phyloP scores from a whole-genome alignment of 64 coral and sea anemone species.

The Catalaphyllia jardinei region DNA sequence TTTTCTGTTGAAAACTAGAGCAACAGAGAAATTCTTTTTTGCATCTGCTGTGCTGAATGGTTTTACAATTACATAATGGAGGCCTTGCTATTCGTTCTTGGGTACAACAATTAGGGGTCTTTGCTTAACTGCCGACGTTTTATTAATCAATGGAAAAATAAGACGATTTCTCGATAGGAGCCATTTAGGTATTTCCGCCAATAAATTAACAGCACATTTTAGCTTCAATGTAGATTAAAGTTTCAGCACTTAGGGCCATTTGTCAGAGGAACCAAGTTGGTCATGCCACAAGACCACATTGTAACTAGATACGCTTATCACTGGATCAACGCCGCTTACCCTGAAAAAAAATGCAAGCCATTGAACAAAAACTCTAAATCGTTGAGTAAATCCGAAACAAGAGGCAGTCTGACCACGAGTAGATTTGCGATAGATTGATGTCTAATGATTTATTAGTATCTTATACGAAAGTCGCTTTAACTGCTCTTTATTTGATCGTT shows the following conservation, averaged over 20 bases:
- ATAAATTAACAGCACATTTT: slow-evolving; percentile 54
- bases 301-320: slow-evolving; percentile 34
- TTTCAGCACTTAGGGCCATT: slow-evolving; percentile 43
- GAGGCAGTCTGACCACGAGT: not conserved
- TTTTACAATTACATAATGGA: not conserved
- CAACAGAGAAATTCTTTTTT: not conserved
- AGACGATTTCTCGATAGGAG: slow-evolving; percentile 36
- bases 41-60: not conserved
- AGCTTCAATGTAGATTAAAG: slow-evolving; percentile 59
- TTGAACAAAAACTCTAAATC: slow-evolving; percentile 14
- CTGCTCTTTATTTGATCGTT: slow-evolving; percentile 28
- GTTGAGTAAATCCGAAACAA: slow-evolving; percentile 7
- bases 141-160: slow-evolving; percentile 45
- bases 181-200: slow-evolving; percentile 53
- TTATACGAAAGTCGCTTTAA: not conserved
- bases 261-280: slow-evolving; percentile 32
- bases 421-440: not conserved
- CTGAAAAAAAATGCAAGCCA: not conserved
- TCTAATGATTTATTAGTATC: not conserved
- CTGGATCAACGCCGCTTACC: slow-evolving; percentile 17
- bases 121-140: slow-evolving; percentile 47
- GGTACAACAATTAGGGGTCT: not conserved
- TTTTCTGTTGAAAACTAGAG: not conserved
- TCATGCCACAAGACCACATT: slow-evolving; percentile 16
- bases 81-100: not conserved